Base-by-base conservation (phyloP, 2,113 vertebrate species). In the Pheucticus melanocephalus region DNA sequence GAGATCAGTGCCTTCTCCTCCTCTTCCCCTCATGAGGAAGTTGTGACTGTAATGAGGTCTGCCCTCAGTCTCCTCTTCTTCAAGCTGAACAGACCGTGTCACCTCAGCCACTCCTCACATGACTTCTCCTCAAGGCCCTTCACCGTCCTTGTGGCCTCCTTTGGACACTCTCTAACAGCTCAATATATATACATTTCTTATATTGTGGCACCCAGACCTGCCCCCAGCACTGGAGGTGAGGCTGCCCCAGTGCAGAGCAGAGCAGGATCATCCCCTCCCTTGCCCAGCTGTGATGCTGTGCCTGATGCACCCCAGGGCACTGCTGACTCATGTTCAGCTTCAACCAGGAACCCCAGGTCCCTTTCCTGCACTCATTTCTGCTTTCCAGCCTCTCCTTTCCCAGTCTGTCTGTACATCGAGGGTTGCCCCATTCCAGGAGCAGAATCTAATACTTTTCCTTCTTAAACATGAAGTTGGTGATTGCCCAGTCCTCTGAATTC, bases 251-350 rank as follows among this genome's bases (percentile, higher is more conserved):
- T 0, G 2, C 59, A 75, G 82, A 57, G 60, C 50, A 75, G 70
- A 57, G 15, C 2, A 0, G 50, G 50, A 75, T 42, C 56, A 56
- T 65, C 28, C 28, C 42, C n/a, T 40, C 40, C 42, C 59, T 56
- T 47, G 28, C 35, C 42, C 0, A 0, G 42, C 50, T 65, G 59
- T 2, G 9, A 56, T 85, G 50, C 70, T 48, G 60, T 1, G 15
- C 60, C 42, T 35, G 82, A 24, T 40, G n/a, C 6, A 0, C 15
- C 14, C 31, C 60, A 40, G 48, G 28, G 9, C 23, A 47, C n/a
- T 73, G 48, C 27, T 33, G 15, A 0, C 18, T 39, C 11, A 5
- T 6, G 7, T 31, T 51, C 71, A 57, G 0, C 5, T 59, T 76
- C n/a, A 50, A 19, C 5, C 17, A n/a, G 24, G 40, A 28, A 2